These are phyloP conservation scores for Sphaerophoria taeniata DNA, from an alignment of 2,888 invertebrate species.

Conservation along the genomic window DNA sequence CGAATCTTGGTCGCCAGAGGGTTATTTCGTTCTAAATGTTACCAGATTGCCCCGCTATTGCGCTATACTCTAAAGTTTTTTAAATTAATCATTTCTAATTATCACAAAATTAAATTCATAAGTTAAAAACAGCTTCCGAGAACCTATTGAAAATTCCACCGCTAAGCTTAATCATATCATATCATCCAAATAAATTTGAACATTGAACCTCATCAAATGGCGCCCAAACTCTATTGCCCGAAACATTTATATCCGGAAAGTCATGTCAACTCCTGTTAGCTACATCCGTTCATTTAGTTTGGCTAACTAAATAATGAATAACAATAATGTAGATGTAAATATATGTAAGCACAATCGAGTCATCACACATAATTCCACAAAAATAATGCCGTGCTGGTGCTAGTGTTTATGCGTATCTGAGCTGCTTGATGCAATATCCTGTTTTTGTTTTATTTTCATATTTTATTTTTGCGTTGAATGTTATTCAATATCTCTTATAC, in stretches of 20 bases:
- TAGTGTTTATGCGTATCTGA: constrained; percentile 31
- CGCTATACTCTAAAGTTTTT: no score
- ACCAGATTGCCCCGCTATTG: no score
- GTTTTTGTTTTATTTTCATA: not conserved
- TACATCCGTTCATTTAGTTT: constrained; percentile 10
- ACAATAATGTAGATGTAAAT: no score
- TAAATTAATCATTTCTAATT: no score
- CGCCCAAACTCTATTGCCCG: constrained; percentile 12
- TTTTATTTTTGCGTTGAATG: constrained; percentile 11
- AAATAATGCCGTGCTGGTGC: constrained; percentile 28
- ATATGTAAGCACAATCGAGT: no score
- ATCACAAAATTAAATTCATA: no score
- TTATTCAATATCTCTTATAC: constrained; percentile 1
- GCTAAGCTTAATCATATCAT: no score
- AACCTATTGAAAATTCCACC: no score
- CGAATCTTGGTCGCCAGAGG: no score
- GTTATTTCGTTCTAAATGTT: no score
- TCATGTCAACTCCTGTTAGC: constrained; percentile 28
- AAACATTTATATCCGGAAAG: constrained; percentile 47
- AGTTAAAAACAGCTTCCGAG: no score
- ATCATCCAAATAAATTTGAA: no score
- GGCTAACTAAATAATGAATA: not conserved
- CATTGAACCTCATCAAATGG: constrained; percentile 26
- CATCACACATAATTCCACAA: constrained; percentile 29
- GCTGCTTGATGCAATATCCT: constrained; percentile 58